Conservation (phyloP, 2,888 invertebrate species). For the Polydrusus cervinus region DNA sequence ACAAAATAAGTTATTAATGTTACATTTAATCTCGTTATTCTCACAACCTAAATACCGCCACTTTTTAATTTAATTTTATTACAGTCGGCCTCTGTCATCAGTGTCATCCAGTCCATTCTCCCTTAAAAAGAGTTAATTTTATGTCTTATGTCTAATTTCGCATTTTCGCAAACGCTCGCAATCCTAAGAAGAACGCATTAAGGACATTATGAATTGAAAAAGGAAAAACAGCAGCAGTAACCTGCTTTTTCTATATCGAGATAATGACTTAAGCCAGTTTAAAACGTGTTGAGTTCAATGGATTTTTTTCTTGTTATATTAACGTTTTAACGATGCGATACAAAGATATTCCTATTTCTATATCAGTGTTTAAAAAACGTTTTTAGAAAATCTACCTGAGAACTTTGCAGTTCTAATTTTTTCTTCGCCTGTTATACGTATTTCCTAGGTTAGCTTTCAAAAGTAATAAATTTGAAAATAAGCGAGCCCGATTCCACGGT, state of each 20-base stretch:
- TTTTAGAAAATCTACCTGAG: no score
- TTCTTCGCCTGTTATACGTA: no score
- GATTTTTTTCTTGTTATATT: not conserved
- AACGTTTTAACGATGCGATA: no score
- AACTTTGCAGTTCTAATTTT: no score
- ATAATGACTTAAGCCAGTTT: slow-evolving; percentile 22
- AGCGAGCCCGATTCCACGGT: no score
- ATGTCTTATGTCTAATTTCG: slow-evolving; percentile 33
- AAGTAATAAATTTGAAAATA: no score
- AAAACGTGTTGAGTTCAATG: not conserved
- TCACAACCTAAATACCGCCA: not conserved
- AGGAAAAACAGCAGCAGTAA: slow-evolving; percentile 12
- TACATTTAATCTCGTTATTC: not conserved
- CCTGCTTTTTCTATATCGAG: slow-evolving; percentile 37
- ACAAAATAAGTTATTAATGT: no score
- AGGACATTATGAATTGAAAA: slow-evolving; percentile 23
- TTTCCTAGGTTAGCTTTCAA: no score
- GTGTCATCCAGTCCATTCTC: slow-evolving; percentile 13
- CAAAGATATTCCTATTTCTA: no score
- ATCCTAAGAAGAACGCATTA: no score
- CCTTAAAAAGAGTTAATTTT: slow-evolving; percentile 43
- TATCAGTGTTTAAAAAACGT: no score
- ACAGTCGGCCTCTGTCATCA: slow-evolving; percentile 11
- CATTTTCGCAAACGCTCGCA: slow-evolving; percentile 1
- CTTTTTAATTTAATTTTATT: slow-evolving; percentile 32